Evolutionary conservation across 2,113 vertebrate genomes (phyloP), one percentile per base, ranked within the genome.

Genomic region (Centropus unirufus): DNA sequence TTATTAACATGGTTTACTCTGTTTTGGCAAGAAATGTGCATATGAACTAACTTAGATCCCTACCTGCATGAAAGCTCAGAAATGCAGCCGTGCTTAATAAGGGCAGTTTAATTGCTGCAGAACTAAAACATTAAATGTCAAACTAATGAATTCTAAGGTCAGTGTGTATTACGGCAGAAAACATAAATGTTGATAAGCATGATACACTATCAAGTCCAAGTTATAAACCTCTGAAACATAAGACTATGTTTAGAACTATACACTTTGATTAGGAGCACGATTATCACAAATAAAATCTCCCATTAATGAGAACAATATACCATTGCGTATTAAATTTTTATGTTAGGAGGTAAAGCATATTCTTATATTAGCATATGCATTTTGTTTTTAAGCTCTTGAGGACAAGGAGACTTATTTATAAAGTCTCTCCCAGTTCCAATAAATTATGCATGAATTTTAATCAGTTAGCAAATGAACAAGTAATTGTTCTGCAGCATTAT

Each of bases 371-470:
- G 96, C 97, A 98, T 96, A 97, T 46, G 26, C 72, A 95, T 97
- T 98, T 97, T 97, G 91, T 74, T 97, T 97, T 96, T 76, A 96
- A 95, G 85, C 95, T 97, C 97, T 93, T 83, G 97, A 98, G 97
- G 97, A 96, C 74, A 97, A 94, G 93, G 74, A 97, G 66, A 87
- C 87, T 97, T 97, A 97, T 95, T 98, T 98, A 97, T 96, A 97
- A 97, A 98, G 97, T 96, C 96, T 97, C 94, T 97, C 95, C 94
- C 91, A 90, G 97, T 97, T 97, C 97, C 90, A 96, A 97, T 97
- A 98, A 98, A 98, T 98, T 98, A 98, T 98, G 95, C 94, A 98
- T 98, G 96, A 97, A 98, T 98, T 98, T 98, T 98, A 98, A 98
- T 98, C 97, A 98, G 97, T 94, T 95, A 96, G 97, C 96, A 98